These are phyloP conservation scores for Diadophis punctatus DNA, from an alignment of 2,113 vertebrate genomes.

Conservation along the genomic window DNA sequence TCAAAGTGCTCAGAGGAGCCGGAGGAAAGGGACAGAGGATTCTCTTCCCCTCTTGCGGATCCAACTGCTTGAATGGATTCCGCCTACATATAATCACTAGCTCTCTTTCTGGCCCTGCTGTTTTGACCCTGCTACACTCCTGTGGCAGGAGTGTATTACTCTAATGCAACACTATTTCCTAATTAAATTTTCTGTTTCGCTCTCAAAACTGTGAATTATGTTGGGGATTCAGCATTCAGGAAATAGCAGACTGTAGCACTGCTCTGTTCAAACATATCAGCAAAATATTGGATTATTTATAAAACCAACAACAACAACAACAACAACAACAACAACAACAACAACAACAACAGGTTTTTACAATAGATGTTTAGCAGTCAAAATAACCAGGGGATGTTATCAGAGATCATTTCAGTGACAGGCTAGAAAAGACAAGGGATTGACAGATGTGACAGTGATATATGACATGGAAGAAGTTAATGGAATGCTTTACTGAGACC, in stretches of 20 bases:
- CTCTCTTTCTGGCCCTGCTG: background rate
- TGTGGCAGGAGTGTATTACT: background rate
- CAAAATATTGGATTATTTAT: background rate
- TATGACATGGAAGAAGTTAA: background rate
- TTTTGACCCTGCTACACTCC: background rate
- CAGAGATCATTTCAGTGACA: background rate
- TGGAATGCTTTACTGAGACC: background rate
- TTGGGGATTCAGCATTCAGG: background rate
- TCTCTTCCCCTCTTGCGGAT: background rate
- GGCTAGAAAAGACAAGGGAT: background rate
- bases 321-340: background rate
- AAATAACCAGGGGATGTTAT: background rate
- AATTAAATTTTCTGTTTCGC: too few relatives aligned
- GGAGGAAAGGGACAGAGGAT: slow-evolving; percentile 41
- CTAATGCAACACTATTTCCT: background rate
- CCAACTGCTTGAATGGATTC: background rate
- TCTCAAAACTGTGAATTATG: background rate
- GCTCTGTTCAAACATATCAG: background rate
- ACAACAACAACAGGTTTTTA: background rate
- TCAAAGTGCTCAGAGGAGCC: slow-evolving; percentile 41
- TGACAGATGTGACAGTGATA: background rate
- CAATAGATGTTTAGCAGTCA: background rate
- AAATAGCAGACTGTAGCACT: background rate
- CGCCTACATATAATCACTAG: background rate
- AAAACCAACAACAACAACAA: background rate